A percentile compares a stretch with the other conserved stretches of the same genome.
Conservation (phyloP, 2,113 vertebrate species). For the Odontesthes bonariensis region DNA sequence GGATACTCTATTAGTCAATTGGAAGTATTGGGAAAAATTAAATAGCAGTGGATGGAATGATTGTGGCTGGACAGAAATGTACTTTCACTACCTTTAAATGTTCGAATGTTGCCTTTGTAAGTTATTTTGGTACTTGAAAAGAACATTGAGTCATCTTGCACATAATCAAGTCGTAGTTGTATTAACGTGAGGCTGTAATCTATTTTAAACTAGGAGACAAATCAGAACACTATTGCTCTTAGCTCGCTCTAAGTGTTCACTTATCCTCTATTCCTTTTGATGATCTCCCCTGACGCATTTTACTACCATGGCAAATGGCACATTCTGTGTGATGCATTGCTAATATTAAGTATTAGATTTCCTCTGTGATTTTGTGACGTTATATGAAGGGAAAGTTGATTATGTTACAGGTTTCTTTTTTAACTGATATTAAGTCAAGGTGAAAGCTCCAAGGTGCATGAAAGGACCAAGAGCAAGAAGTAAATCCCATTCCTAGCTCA, state of each 20-base stretch:
- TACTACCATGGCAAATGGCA: slow-evolving; percentile 44
- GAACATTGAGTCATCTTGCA: slow-evolving; percentile 19
- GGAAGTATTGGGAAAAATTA: not conserved
- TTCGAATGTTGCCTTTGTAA: not conserved
- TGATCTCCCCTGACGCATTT: slow-evolving; percentile 36
- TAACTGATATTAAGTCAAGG: slow-evolving; percentile 33
- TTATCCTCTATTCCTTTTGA: slow-evolving; percentile 55
- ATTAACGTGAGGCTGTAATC: slow-evolving; percentile 44
- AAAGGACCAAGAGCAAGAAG: not conserved
- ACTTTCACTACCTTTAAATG: not conserved
- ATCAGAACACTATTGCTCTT: slow-evolving; percentile 43
- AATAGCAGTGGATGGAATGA: not conserved
- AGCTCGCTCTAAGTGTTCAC: slow-evolving; percentile 46
- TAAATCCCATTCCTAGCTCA: slow-evolving; percentile 29
- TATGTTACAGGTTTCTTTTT: slow-evolving; percentile 30
- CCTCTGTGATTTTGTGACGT: slow-evolving; percentile 35
- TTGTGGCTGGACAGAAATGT: not conserved
- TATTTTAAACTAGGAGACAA: slow-evolving; percentile 36
- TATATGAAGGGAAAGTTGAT: slow-evolving; percentile 57
- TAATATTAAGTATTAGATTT: slow-evolving; percentile 52
- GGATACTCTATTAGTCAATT: no score
- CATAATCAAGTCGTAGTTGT: slow-evolving; percentile 39
- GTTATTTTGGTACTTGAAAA: not conserved
- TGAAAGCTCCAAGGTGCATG: slow-evolving; percentile 13
- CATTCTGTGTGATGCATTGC: slow-evolving; percentile 53